These are phyloP conservation scores for Halocynthia aurantium DNA, from an alignment of 23 tunicate species.

Conservation along the genomic window DNA sequence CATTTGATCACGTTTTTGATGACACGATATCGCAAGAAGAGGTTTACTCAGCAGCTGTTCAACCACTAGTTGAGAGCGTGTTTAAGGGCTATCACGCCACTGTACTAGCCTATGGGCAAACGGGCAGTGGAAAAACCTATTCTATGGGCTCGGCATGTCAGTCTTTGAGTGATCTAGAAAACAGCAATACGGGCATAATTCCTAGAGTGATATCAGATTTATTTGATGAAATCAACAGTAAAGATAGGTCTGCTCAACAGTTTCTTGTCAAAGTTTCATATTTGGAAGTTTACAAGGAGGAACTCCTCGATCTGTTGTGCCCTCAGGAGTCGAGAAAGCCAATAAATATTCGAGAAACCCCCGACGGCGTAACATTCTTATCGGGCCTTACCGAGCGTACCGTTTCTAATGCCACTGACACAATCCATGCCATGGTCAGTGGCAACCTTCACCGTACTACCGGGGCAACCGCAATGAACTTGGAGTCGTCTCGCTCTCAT, in stretches of 20 bases:
- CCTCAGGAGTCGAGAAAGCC: constrained; percentile 21
- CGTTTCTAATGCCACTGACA: constrained; percentile 43
- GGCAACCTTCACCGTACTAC: constrained; percentile 71
- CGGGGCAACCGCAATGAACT: constrained; percentile 89
- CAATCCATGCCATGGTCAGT: constrained; percentile 54
- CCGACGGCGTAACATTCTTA: constrained; percentile 37
- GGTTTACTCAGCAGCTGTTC: constrained; percentile 57
- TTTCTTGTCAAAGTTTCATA: constrained; percentile 82
- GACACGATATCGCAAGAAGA: constrained; percentile 36
- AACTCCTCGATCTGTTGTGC: constrained; percentile 56
- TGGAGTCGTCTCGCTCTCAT: constrained; percentile 87
- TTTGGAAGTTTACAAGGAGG: constrained; percentile 87
- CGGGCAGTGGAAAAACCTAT: constrained; percentile 94
- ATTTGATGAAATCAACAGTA: constrained; percentile 40
- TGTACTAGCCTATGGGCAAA: constrained; percentile 96
- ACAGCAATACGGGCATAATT: constrained; percentile 51
- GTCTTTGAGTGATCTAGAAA: constrained; percentile 10
- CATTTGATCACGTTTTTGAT: constrained; percentile 74
- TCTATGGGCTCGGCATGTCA: constrained; percentile 94
- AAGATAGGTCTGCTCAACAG: constrained; percentile 18
- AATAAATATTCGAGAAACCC: constrained; percentile 61
- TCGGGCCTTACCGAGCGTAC: constrained; percentile 60
- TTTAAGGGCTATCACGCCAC: constrained; percentile 94
- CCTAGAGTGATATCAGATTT: constrained; percentile 79
- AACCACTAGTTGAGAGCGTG: constrained; percentile 50